Evolutionary conservation across 2,113 vertebrate species (phyloP), one percentile per base, ranked within the genome.

Genomic region (Urocolius indicus): DNA sequence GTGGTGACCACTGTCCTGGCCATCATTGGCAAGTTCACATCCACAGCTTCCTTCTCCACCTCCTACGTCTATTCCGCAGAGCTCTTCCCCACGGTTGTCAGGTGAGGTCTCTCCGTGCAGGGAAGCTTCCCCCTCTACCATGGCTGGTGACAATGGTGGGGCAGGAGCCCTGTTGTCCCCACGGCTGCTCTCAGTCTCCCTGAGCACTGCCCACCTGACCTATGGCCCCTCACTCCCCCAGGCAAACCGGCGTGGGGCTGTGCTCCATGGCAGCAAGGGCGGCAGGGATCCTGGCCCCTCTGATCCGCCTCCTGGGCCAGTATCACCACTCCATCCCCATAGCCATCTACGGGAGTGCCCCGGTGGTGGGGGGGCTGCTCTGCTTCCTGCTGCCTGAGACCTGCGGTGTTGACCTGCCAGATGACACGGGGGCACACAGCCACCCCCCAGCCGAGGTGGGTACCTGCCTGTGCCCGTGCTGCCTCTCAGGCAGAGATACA

Each of bases 321-420:
- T 98, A 98, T 93, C 97, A 98, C 57, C 3, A 13, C 2, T 68
- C 96, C 58, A 90, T 99, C 77, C 98, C 99, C 10, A 98, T 99
- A 98, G 13, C 98, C 43, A 89, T 99, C 73, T 99, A 97, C 0
- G 98, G 99, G 38, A 96, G 93, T 32, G 10, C 97, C 24, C 98
- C 98, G 1, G 57, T 98, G 6, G 8, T 75, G 24, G 98, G 90
- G 3, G 97, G 98, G 4, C 67, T 95, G 6, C 81, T 98, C 18
- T 98, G 98, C 29, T 19, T 98, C 27, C 89, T 99, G 21, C 97
- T 99, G 63, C 99, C 99, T 0, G 99, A 99, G 95, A 99, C 99
- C 0, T 36, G 68, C 0, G 98, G 98, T 23, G 36, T 59, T 3
- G 94, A 98, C 13, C 98, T 99, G 61, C 96, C 91, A 23, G 99